Conservation (phyloP, 2,113 vertebrate genomes). For the Nesoenas mayeri region DNA sequence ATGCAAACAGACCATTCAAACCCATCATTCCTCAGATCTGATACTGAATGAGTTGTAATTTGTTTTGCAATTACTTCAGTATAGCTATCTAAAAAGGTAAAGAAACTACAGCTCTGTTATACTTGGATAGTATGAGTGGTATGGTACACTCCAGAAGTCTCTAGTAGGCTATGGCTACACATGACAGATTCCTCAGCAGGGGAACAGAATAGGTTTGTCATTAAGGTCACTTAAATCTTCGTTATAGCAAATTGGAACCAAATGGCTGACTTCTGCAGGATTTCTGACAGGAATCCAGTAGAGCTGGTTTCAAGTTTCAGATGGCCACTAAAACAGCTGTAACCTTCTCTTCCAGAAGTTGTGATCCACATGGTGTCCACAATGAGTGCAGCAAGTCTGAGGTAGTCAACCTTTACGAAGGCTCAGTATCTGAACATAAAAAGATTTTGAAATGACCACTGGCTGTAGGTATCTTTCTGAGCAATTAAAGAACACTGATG, state of each 20-base stretch:
- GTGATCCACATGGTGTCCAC: conserved; percentile 86
- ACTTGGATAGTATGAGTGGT: conserved; percentile 61
- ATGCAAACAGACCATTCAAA: conserved; percentile 57
- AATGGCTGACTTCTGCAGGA: conserved; percentile 82
- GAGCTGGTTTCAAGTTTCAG: conserved; percentile 85
- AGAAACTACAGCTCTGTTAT: conserved; percentile 83
- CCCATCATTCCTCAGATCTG: conserved; percentile 22
- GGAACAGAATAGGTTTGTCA: conserved; percentile 77
- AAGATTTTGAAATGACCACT: conserved; percentile 83
- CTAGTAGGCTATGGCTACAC: conserved; percentile 77
- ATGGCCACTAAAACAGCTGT: conserved; percentile 78
- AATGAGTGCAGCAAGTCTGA: conserved; percentile 86
- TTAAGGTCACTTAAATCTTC: conserved; percentile 98
- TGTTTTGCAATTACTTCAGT: conserved; percentile 63
- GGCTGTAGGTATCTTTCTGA: conserved; percentile 74
- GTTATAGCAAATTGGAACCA: conserved; percentile 83
- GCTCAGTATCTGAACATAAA: conserved; percentile 85
- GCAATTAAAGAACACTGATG: conserved; percentile 73
- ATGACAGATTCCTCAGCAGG: conserved; percentile 74
- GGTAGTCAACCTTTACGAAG: conserved; percentile 88
- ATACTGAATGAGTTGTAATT: conserved; percentile 57
- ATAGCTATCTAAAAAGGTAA: conserved; percentile 74
- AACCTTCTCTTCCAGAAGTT: conserved; percentile 82
- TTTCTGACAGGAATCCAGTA: conserved; percentile 79
- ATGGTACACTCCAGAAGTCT: conserved; percentile 74